A percentile compares a stretch with the other conserved stretches of the same genome.
These are phyloP conservation scores for Triops cancriformis DNA, from an alignment of 1,140 invertebrate species.

Conservation along the genomic window DNA sequence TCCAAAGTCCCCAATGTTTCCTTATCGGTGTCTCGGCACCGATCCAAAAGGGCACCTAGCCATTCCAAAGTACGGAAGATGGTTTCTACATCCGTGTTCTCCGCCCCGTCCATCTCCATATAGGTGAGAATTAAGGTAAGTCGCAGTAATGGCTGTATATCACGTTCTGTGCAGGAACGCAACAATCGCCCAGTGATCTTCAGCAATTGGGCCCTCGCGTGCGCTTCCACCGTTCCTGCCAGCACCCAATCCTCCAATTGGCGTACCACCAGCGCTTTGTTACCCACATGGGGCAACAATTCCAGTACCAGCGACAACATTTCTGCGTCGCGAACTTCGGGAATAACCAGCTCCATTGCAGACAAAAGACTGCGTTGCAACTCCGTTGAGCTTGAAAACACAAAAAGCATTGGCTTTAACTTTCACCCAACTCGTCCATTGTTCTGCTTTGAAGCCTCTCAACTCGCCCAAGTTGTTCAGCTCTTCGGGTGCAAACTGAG, in stretches of 20 bases:
- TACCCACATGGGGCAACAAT: neutral
- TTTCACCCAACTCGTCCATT: neutral
- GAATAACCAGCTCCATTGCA: neutral
- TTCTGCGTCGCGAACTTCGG: neutral
- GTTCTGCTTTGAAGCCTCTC: neutral
- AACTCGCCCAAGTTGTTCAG: neutral
- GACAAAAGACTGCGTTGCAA: neutral
- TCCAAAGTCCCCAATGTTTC: neutral
- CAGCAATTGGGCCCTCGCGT: neutral
- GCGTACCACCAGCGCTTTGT: neutral
- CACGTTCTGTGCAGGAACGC: neutral
- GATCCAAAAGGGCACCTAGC: conserved; percentile 24
- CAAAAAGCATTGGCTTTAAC: neutral
- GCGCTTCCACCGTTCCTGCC: neutral
- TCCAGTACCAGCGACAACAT: conserved; percentile 9
- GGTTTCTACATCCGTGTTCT: conserved; percentile 19
- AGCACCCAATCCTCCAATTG: neutral
- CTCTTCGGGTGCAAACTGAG: neutral
- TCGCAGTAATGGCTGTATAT: neutral
- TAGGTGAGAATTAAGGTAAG: conserved; percentile 10
- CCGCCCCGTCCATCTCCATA: neutral
- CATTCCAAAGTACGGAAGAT: conserved; percentile 23
- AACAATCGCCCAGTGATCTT: neutral
- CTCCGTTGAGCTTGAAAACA: neutral
- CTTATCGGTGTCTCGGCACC: neutral